These are phyloP conservation scores for Bos taurus DNA, from an alignment of 2,113 vertebrate species.

Conservation along the genomic window DNA sequence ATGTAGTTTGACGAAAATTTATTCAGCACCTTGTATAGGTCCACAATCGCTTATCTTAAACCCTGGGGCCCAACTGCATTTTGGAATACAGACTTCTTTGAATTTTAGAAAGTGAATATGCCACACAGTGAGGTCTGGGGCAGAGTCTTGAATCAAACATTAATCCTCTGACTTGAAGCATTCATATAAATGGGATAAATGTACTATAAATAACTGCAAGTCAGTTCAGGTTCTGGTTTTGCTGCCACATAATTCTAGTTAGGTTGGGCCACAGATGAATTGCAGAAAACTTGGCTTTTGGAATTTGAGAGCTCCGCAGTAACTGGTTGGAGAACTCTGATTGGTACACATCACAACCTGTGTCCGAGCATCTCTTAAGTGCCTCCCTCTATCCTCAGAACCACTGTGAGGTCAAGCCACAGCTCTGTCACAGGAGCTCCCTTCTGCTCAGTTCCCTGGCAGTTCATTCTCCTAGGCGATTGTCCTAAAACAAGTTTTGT, in stretches of 20 bases:
- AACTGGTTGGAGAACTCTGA: not conserved
- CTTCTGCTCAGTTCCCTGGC: not conserved
- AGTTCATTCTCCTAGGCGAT: not conserved
- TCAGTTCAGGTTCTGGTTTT: not conserved
- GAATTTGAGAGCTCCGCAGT: not conserved
- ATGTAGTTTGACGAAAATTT: not conserved
- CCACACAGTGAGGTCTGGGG: not conserved
- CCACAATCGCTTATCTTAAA: not conserved
- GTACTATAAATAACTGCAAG: not conserved
- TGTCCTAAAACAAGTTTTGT: not conserved
- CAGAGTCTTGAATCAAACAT: not conserved
- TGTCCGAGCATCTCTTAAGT: not conserved
- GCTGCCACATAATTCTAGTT: not conserved
- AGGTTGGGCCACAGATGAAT: not conserved
- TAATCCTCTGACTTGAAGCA: not conserved
- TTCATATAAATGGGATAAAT: not conserved
- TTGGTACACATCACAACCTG: not conserved
- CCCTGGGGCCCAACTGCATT: not conserved
- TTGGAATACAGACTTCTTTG: not conserved
- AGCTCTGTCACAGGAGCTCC: not conserved
- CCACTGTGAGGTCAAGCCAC: not conserved
- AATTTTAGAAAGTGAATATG: not conserved
- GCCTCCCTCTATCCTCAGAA: not conserved
- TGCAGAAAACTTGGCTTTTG: not conserved
- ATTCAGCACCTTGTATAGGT: not conserved